Base-by-base conservation (phyloP, 2,797 vertebrate genomes). In the Hydrophis major region DNA sequence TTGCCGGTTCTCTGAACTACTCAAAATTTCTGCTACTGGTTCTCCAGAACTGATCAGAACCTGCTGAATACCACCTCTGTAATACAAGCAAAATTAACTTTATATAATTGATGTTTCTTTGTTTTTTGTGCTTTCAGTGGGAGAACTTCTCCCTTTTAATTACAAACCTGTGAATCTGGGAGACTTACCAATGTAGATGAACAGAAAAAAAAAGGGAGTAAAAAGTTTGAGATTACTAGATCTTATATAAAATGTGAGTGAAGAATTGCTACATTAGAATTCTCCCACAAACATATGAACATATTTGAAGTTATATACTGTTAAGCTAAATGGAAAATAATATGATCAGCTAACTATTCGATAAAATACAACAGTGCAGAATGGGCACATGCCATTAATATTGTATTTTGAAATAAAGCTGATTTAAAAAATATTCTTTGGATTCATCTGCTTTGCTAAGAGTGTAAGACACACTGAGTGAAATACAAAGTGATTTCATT, bases 321-420 rank as follows among this genome's bases (percentile, higher is more conserved):
- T 94, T 96, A 96, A 95, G 92, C 91, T 93, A 94, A 93, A 95
- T 89, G 93, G 88, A 96, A 96, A 97, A 96, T 94, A 95, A 59
- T 95, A 91, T 90, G 89, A 96, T 94, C 92, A 95, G 96, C 93
- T 47, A 47, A 90, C 61, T n/a, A 94, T 94, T 97, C 95, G 95
- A 97, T 97, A 95, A 97, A 96, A 97, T 95, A 89, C 95, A 97
- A 94, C 92, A 8, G 4, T 97, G 93, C 95, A 96, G 94, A 97
- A 92, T 97, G 88, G 92, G 93, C 97, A 97, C 93, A 93, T 96
- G 92, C 93, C 96, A 96, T 97, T 97, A 96, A 94, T 96, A 97
- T n/a, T 74, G 92, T 94, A 96, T 94, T 95, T 96, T 96, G 95
- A 96, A 94, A 92, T 14, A 0, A 87, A n/a, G 37, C 88, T 96